A percentile compares a stretch with the other conserved stretches of the same genome.
Evolutionary conservation across 2,797 vertebrate genomes (phyloP).

Genomic region (Lagothrix lagotricha): DNA sequence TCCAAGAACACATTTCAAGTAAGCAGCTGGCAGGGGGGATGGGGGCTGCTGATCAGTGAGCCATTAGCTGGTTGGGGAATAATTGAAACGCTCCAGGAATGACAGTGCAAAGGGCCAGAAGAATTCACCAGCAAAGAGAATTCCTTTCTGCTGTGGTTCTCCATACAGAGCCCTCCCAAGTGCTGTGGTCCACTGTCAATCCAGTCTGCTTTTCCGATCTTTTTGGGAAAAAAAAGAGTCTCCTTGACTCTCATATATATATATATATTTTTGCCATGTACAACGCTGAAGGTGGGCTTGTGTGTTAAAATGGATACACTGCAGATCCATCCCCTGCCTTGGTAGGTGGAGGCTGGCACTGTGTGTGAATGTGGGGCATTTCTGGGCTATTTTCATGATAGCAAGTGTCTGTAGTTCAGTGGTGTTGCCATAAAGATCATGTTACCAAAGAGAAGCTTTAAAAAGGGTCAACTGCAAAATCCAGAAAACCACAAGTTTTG

Average conservation of each 20-base stretch:
- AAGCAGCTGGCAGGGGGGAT: background rate
- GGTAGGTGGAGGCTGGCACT: background rate
- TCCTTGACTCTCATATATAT: background rate
- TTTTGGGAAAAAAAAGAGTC: background rate
- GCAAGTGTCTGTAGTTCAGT: background rate
- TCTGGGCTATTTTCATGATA: background rate
- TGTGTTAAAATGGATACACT: background rate
- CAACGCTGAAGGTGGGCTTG: background rate
- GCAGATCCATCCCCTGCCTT: background rate
- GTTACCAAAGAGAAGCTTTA: conserved; percentile 56
- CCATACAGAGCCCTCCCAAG: conserved; percentile 63
- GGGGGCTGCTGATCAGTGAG: background rate
- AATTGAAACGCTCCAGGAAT: conserved; percentile 51
- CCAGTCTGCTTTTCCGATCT: conserved; percentile 31
- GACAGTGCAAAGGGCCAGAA: conserved; percentile 42
- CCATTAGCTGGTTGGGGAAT: conserved; percentile 45
- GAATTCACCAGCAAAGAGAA: conserved; percentile 58
- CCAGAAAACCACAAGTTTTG: conserved; percentile 65
- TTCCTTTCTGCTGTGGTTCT: conserved; percentile 68
- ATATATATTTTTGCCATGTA: background rate
- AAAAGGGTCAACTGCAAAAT: conserved; percentile 56
- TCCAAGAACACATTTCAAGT: conserved; percentile 53
- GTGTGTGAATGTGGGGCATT: background rate
- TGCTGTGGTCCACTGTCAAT: conserved; percentile 32
- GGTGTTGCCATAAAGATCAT: conserved; percentile 36